Evolutionary conservation across 2,888 invertebrate species (phyloP), one percentile per base, ranked within the genome.

Genomic region (Epsilonema sp.): DNA sequence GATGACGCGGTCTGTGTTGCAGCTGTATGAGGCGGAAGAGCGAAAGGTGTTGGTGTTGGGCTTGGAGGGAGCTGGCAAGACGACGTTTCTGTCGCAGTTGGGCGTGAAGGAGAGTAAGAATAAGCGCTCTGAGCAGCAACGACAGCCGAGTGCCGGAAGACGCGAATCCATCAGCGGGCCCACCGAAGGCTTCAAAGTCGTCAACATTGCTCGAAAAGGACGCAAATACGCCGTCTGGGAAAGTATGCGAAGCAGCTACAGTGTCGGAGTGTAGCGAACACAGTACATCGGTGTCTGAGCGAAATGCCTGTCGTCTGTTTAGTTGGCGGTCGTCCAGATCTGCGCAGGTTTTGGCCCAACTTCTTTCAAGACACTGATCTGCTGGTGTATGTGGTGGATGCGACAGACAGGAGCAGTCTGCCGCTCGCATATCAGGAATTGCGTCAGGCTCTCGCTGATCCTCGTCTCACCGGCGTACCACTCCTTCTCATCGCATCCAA

Each of bases 181-280:
- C n/a, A 39, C 39, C 39, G 16, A 39, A 5, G 39, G 39, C 20
- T 39, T 39, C 39, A 39, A 39, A 39, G 39, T 39, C 8, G 21
- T 39, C 16, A 11, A 39, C n/a, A 20, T 39, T n/a, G 8, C 5
- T 5, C 5, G 21, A 39, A 8, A 20, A 5, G 39, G 16, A n/a
- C 5, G 8, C 8, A 39, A 5, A 8, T 39, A 39, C 39, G 22
- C 5, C n/a, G 16, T 39, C 22, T 39, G 39, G 39, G 39, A 39
- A 39, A n/a, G 39, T 39, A 39, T 16, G n/a, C n/a, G n/a, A n/a
- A n/a, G n/a, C n/a, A n/a, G n/a, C n/a, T n/a, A n/a, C n/a, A n/a
- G n/a, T n/a, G n/a, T n/a, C n/a, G n/a, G n/a, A n/a, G n/a, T n/a
- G n/a, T n/a, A n/a, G n/a, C n/a, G n/a, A n/a, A n/a, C n/a, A n/a